A percentile compares a stretch with the other conserved stretches of the same genome.
These are phyloP conservation scores for Lepidurus arcticus DNA, from an alignment of 1,140 invertebrate genomes.

Conservation along the genomic window DNA sequence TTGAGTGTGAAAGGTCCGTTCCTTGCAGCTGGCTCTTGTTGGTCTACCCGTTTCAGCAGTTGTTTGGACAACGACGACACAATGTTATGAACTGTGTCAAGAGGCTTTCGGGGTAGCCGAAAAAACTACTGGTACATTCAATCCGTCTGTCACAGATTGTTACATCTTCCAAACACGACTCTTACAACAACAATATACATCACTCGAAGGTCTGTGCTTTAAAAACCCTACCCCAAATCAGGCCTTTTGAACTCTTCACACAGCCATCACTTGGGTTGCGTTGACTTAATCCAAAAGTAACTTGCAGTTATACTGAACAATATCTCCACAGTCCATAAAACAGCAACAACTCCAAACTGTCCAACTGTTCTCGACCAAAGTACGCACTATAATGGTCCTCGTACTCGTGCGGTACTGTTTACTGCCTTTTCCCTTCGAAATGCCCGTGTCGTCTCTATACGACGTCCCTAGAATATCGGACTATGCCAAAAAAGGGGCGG, in stretches of 20 bases:
- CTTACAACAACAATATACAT: background rate
- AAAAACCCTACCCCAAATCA: background rate
- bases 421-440: background rate
- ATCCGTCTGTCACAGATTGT: conserved; percentile 14
- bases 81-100: conserved; percentile 9
- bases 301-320: no score
- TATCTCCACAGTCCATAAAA: no score
- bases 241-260: background rate
- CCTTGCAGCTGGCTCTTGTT: background rate
- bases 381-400: background rate
- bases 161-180: background rate
- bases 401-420: conserved; percentile 14
- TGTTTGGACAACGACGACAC: conserved; percentile 21
- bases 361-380: background rate
- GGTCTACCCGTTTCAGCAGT: background rate
- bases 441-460: background rate
- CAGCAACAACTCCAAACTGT: background rate
- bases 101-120: background rate
- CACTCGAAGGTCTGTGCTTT: background rate
- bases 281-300: background rate
- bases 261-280: background rate
- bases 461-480: background rate
- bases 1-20: background rate
- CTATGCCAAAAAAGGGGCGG: background rate
- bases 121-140: background rate